Percentiles rank a stretch among this genome's conserved stretches.
Evolutionary conservation across 2,888 invertebrate genomes (phyloP).

Genomic region (Alloscopus bannaensis): DNA sequence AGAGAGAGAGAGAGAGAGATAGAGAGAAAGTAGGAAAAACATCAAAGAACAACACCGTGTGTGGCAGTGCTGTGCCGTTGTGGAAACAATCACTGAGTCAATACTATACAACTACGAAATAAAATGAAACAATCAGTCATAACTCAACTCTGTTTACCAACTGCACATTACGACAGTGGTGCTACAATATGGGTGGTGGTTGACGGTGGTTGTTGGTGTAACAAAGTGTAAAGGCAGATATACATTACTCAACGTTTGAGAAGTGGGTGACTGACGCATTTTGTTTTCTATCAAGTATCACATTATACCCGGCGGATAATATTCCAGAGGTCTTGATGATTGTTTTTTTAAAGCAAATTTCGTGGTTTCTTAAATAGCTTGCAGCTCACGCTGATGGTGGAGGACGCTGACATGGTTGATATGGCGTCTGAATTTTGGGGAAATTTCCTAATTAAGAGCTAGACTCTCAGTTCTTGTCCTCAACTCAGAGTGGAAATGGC

Average conservation of each 20-base stretch:
- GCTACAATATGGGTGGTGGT: conserved; percentile 6
- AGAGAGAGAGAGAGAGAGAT: background rate
- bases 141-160: conserved; percentile 12
- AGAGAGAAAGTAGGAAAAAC: conserved; percentile 33
- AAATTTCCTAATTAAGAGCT: too few relatives aligned
- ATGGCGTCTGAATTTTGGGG: too few relatives aligned
- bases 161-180: conserved; percentile 31
- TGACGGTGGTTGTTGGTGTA: too few relatives aligned
- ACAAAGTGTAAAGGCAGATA: background rate
- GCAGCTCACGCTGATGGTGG: too few relatives aligned
- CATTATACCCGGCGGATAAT: too few relatives aligned
- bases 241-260: conserved; percentile 27
- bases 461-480: too few relatives aligned
- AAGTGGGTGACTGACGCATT: conserved; percentile 48
- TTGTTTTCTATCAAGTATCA: conserved; percentile 4
- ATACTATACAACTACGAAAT: too few relatives aligned
- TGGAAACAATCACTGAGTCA: conserved; percentile 15
- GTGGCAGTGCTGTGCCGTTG: conserved; percentile 59
- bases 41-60: conserved; percentile 26
- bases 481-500: too few relatives aligned
- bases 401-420: too few relatives aligned
- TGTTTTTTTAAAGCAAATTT: too few relatives aligned
- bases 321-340: too few relatives aligned
- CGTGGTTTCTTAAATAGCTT: too few relatives aligned
- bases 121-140: conserved; percentile 6